A percentile compares a stretch with the other conserved stretches of the same genome.
These are phyloP conservation scores for Rambutsinella grinnellia DNA, from an alignment of 2,888 invertebrate genomes.

Conservation along the genomic window DNA sequence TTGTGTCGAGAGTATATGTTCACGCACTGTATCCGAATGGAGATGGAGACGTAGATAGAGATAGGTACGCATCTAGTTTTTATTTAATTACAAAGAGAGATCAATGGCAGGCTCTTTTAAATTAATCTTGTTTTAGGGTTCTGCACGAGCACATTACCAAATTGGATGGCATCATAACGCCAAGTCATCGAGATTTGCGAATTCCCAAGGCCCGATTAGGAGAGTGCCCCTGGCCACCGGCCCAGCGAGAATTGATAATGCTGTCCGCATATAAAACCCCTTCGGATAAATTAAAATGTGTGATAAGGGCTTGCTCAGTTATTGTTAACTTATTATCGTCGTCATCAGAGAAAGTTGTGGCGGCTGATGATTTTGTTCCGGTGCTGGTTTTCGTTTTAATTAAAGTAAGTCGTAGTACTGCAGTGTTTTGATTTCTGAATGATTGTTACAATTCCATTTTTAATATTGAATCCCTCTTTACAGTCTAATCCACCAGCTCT, in stretches of 20 bases:
- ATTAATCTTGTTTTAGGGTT: slow-evolving; percentile 73
- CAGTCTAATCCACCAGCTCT: slow-evolving; percentile 95
- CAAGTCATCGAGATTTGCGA: slow-evolving; percentile 83
- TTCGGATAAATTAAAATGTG: slow-evolving; percentile 86
- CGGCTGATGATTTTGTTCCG: slow-evolving; percentile 94
- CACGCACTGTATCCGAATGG: slow-evolving; percentile 97
- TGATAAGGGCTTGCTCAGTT: slow-evolving; percentile 89
- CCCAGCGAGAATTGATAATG: slow-evolving; percentile 88
- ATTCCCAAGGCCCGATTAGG: slow-evolving; percentile 76
- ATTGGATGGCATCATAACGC: slow-evolving; percentile 80
- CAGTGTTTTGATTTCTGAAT: not conserved
- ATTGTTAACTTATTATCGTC: slow-evolving; percentile 94
- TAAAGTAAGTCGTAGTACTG: slow-evolving; percentile 79
- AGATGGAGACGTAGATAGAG: slow-evolving; percentile 92
- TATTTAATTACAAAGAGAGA: slow-evolving; percentile 24
- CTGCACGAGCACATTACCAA: slow-evolving; percentile 90
- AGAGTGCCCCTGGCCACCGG: slow-evolving; percentile 96
- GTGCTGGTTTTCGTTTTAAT: slow-evolving; percentile 96
- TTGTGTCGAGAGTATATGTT: slow-evolving; percentile 91
- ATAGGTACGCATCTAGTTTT: slow-evolving; percentile 77
- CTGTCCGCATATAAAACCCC: slow-evolving; percentile 93
- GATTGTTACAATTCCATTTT: not conserved
- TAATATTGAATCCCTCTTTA: too few relatives aligned
- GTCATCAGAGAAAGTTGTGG: slow-evolving; percentile 83
- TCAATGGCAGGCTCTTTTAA: not conserved